Evolutionary conservation across 2,113 vertebrate genomes (phyloP).

Genomic region (human): DNA sequence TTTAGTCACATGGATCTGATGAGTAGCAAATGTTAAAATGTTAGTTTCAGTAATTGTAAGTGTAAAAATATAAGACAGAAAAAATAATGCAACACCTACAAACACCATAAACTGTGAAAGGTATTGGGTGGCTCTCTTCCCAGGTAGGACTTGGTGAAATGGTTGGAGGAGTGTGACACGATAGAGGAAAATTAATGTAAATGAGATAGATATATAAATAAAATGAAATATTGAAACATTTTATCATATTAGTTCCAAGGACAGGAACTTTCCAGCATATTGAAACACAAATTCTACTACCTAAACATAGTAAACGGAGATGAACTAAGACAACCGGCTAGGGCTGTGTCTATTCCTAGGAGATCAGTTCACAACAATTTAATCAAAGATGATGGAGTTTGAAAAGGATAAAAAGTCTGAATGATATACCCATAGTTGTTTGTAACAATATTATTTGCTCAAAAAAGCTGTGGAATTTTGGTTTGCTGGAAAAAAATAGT

Average conservation of each 20-base stretch:
- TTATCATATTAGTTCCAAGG: not conserved
- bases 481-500: constrained; percentile 3
- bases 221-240: not conserved
- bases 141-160: not conserved
- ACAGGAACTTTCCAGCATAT: not conserved
- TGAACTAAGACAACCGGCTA: not conserved
- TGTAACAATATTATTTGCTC: constrained; percentile 17
- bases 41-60: not conserved
- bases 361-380: not conserved
- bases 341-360: not conserved
- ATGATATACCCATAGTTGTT: not conserved
- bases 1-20: not conserved
- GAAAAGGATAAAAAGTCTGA: not conserved
- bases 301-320: not conserved
- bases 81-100: not conserved
- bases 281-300: not conserved
- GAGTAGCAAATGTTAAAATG: not conserved
- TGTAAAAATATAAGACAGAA: not conserved
- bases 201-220: not conserved
- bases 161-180: not conserved
- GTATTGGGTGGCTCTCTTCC: not conserved
- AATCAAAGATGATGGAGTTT: not conserved
- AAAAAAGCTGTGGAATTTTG: constrained; percentile 27
- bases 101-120: not conserved
- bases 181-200: not conserved